Conservation (phyloP, 2,113 vertebrate genomes). For the Prunella fulvescens region DNA sequence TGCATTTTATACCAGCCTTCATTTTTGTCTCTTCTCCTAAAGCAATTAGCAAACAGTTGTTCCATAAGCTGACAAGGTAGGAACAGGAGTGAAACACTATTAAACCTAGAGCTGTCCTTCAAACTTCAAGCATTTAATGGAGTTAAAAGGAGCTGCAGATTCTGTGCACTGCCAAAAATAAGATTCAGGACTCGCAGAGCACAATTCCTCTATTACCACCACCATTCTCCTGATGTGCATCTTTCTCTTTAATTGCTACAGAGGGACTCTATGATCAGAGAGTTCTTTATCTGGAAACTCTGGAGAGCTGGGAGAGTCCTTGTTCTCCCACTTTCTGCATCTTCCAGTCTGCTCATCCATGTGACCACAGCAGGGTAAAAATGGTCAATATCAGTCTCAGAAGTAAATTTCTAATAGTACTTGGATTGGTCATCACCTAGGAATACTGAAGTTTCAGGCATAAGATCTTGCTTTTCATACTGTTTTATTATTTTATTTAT, state of each 20-base stretch:
- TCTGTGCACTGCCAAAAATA: background rate
- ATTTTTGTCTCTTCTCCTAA: background rate
- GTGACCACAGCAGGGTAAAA: background rate
- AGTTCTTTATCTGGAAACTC: background rate
- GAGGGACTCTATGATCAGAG: background rate
- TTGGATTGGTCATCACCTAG: background rate
- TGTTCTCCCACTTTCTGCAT: background rate
- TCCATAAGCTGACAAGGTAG: background rate
- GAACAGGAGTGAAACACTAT: background rate
- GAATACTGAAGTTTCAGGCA: background rate
- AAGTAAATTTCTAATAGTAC: background rate
- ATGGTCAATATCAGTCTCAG: background rate
- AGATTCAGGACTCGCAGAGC: background rate
- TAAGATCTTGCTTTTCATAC: background rate
- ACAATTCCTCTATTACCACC: background rate
- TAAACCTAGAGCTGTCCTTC: background rate
- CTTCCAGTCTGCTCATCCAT: background rate
- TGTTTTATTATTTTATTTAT: background rate
- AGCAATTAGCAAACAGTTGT: background rate
- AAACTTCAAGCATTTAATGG: background rate
- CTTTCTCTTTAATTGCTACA: background rate
- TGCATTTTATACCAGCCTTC: background rate
- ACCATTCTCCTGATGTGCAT: background rate
- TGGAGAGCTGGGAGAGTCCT: background rate
- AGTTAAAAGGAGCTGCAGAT: background rate